phyloP scores from a whole-genome alignment of 2,113 vertebrate genomes.

The Craseonycteris thonglongyai region DNA sequence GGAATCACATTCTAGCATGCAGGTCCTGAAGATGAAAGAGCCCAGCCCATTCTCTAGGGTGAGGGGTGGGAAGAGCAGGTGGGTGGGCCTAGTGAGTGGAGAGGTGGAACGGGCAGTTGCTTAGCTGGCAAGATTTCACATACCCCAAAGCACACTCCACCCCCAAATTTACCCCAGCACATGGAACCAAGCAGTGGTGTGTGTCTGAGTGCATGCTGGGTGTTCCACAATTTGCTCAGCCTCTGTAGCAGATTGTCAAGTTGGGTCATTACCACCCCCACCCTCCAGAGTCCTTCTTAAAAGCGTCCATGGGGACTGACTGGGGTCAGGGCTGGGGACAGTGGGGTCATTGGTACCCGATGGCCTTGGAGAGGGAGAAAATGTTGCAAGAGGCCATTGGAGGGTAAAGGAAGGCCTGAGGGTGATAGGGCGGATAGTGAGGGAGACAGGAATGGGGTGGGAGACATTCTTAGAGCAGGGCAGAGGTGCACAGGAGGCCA shows the following conservation, averaged over 20 bases:
- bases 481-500: slow-evolving; percentile 8
- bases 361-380: background rate
- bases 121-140: slow-evolving; percentile 36
- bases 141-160: background rate
- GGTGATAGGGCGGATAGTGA: background rate
- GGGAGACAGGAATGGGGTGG: background rate
- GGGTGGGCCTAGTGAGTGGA: background rate
- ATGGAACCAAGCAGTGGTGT: slow-evolving; percentile 18
- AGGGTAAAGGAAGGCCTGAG: background rate
- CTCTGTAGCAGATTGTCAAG: background rate
- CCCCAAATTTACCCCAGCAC: background rate
- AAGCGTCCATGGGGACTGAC: slow-evolving; percentile 21
- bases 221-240: background rate
- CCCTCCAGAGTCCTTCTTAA: background rate
- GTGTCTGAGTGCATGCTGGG: background rate
- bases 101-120: background rate
- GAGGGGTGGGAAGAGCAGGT: slow-evolving; percentile 1
- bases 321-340: slow-evolving; percentile 9
- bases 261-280: background rate
- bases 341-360: background rate
- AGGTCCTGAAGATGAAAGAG: slow-evolving; percentile 27
- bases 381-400: background rate
- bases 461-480: slow-evolving; percentile 26
- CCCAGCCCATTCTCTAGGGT: background rate
- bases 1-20: background rate